Percentiles rank a stretch among this genome's conserved stretches.
Conservation (phyloP, 2,113 vertebrate species). For the Glaucomys volans region DNA sequence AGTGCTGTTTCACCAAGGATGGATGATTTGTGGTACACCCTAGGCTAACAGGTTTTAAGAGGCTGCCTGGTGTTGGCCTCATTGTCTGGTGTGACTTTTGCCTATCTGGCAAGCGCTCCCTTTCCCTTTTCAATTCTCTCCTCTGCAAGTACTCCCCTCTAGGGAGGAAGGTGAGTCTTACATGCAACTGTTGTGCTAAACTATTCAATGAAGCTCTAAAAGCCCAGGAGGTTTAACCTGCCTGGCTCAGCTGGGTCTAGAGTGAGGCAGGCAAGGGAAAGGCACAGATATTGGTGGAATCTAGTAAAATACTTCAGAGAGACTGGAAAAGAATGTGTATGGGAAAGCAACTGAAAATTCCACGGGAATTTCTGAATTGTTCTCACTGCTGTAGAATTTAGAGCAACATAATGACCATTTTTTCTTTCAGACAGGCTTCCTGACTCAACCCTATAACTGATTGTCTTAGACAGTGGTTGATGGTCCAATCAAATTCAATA, state of each 20-base stretch:
- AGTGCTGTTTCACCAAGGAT: neutral
- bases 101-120: neutral
- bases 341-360: neutral
- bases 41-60: neutral
- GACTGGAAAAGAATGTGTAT: neutral
- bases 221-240: neutral
- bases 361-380: neutral
- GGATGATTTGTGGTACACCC: neutral
- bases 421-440: neutral
- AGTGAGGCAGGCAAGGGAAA: neutral
- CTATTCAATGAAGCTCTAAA: neutral
- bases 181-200: neutral
- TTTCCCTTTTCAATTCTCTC: neutral
- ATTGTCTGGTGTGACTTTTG: neutral
- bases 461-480: neutral
- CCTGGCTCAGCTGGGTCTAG: neutral
- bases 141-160: neutral
- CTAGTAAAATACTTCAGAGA: neutral
- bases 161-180: neutral
- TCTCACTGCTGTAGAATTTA: neutral
- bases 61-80: neutral
- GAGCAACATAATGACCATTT: neutral
- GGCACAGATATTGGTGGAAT: neutral
- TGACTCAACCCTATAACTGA: neutral
- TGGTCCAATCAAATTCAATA: neutral